These are phyloP conservation scores for Lamellibrachia luymesi DNA, from an alignment of 1,140 invertebrate genomes.

Conservation along the genomic window DNA sequence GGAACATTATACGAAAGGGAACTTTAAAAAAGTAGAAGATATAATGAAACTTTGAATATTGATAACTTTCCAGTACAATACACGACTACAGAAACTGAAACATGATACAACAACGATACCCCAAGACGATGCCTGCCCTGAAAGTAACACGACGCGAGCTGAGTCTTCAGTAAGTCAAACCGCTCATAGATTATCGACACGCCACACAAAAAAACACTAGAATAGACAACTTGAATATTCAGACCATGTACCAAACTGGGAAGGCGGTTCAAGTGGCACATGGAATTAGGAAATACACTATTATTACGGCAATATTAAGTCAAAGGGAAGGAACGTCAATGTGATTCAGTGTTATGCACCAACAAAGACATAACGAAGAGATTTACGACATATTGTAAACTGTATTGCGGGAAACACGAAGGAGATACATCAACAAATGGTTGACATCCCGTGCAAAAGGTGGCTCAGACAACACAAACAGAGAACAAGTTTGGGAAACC, in stretches of 20 bases:
- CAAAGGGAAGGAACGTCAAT: background rate
- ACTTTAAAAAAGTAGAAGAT: background rate
- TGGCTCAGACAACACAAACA: background rate
- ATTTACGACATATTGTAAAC: background rate
- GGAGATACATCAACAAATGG: background rate
- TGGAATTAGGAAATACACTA: background rate
- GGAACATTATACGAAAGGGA: no score
- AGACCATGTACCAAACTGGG: background rate
- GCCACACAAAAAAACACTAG: background rate
- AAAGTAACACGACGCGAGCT: background rate
- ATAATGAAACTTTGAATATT: background rate
- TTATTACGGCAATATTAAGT: background rate
- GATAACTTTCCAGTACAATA: background rate
- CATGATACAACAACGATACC: no score
- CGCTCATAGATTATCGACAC: background rate
- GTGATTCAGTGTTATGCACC: background rate
- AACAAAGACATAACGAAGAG: background rate
- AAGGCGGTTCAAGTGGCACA: background rate
- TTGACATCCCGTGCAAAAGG: background rate
- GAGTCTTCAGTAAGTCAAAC: background rate
- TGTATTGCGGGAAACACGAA: background rate
- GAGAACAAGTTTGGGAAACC: background rate
- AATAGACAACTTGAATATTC: background rate
- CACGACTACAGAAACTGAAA: no score
- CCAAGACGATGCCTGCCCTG: no score